A percentile compares a stretch with the other conserved stretches of the same genome.
Conservation (phyloP, 2,888 invertebrate species). For the Timandra comae region DNA sequence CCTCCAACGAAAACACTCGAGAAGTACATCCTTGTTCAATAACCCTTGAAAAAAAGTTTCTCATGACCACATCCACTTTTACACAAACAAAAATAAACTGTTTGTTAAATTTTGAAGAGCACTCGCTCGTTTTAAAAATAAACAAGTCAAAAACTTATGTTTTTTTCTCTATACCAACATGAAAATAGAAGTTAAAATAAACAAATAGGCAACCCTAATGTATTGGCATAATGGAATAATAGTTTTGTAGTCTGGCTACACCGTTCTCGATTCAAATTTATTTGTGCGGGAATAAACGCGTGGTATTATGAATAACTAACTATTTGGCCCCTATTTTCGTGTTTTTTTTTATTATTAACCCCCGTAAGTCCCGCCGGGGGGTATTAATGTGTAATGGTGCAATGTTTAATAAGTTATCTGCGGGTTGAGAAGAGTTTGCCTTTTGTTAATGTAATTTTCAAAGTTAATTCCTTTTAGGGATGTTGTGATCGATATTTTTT, state of each 20-base stretch:
- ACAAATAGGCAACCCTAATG: slow-evolving; percentile 30
- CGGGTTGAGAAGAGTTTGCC: slow-evolving; percentile 60
- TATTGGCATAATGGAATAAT: slow-evolving; percentile 10
- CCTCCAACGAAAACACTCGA: slow-evolving; percentile 8
- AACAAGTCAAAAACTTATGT: slow-evolving; percentile 58
- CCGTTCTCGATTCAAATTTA: slow-evolving; percentile 15
- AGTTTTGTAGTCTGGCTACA: slow-evolving; percentile 14
- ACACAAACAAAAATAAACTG: slow-evolving; percentile 46
- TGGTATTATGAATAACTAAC: slow-evolving; percentile 63
- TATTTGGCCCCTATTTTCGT: slow-evolving; percentile 48
- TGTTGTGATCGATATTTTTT: slow-evolving; percentile 27
- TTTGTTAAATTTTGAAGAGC: slow-evolving; percentile 48
- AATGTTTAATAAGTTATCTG: slow-evolving; percentile 73
- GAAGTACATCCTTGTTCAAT: slow-evolving; percentile 26
- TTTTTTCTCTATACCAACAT: slow-evolving; percentile 23
- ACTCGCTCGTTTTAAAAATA: slow-evolving; percentile 61
- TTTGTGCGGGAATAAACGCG: slow-evolving; percentile 54
- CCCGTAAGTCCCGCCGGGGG: slow-evolving; percentile 62
- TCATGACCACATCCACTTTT: slow-evolving; percentile 33
- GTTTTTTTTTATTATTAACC: slow-evolving; percentile 64
- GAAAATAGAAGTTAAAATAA: slow-evolving; percentile 32
- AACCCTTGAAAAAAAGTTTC: slow-evolving; percentile 40
- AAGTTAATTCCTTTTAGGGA: slow-evolving; percentile 44
- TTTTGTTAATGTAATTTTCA: slow-evolving; percentile 69
- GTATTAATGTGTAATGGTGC: slow-evolving; percentile 75